Evolutionary conservation across 2,888 invertebrate species (phyloP).

Genomic region (Seira musarum): DNA sequence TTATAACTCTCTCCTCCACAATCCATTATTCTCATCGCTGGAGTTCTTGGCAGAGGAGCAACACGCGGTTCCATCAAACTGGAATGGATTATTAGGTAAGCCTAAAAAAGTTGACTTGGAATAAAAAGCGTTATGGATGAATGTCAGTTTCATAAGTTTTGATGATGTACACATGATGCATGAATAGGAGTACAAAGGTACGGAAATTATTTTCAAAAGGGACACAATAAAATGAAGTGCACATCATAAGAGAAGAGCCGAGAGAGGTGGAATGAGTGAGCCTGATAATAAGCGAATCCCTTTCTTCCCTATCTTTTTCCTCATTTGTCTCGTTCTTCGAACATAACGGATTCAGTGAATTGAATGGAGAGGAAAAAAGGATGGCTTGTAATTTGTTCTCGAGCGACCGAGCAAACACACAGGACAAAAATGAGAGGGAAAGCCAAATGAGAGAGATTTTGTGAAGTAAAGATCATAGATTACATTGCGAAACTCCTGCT

Average conservation of each 20-base stretch:
- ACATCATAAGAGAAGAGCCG: neutral
- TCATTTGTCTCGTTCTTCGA: constrained; percentile 46
- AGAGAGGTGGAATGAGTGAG: neutral
- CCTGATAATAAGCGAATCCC: constrained; percentile 47
- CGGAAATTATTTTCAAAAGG: neutral
- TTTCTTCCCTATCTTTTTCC: constrained; percentile 31
- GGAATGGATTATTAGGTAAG: neutral
- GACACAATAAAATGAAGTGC: constrained; percentile 10
- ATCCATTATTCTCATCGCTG: neutral
- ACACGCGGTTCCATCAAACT: neutral
- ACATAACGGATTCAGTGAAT: constrained; percentile 28
- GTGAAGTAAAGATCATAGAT: constrained; percentile 17
- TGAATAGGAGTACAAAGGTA: neutral
- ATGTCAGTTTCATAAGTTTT: too few species aligned
- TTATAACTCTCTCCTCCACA: neutral
- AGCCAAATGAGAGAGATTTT: neutral
- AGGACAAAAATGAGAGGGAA: neutral
- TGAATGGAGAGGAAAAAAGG: constrained; percentile 34
- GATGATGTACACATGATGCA: neutral
- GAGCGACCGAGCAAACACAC: constrained; percentile 9
- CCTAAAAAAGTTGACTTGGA: too few species aligned
- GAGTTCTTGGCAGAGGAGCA: neutral
- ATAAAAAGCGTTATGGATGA: too few species aligned
- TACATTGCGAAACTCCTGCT: constrained; percentile 5
- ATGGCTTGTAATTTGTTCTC: constrained; percentile 47